Evolutionary conservation across 2,113 vertebrate genomes (phyloP), one percentile per base, ranked within the genome.

Genomic region (Noctilio leporinus): DNA sequence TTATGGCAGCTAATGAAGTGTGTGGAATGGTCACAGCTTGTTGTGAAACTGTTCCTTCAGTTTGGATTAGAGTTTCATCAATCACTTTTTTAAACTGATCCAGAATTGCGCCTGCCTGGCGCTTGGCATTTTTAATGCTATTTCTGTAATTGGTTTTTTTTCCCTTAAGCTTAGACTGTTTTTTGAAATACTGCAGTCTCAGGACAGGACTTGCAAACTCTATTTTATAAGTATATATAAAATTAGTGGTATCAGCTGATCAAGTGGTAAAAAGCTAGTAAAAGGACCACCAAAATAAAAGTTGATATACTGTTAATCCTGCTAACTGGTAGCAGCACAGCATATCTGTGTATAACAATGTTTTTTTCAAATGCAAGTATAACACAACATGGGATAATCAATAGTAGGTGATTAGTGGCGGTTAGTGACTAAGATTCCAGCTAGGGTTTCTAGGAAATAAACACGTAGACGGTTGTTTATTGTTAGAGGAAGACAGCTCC

Each of bases 1-100:
- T 99, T 99, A 99, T 98, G 98, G 98, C 98, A 98, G 98, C 99
- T 99, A 99, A 99, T 99, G 99, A 99, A 99, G 99, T 99, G 98
- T 99, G 98, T 98, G 98, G 99, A 99, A 99, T 99, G 99, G 99
- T 99, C 99, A 99, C 99, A 99, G 98, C 98, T 99, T 98, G 97
- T 99, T 96, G 98, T 98, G 98, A 98, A 99, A 98, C 98, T 98
- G 98, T 99, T 99, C 99, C 98, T 99, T 99, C 99, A 98, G 98
- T 98, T 99, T 97, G 97, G 98, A 99, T 99, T 99, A 99, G 98
- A 98, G 98, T 99, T 99, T 99, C 99, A 99, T 99, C 98, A 99
- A 98, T 99, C 99, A 99, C 98, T 98, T 98, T 98, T 99, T 99
- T 98, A 98, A 99, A 99, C 98, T 98, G 98, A 98, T 98, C 98